Percentiles rank a stretch among this genome's conserved stretches.
Conservation (phyloP, 2,888 invertebrate genomes). For the Synergus japonicus region DNA sequence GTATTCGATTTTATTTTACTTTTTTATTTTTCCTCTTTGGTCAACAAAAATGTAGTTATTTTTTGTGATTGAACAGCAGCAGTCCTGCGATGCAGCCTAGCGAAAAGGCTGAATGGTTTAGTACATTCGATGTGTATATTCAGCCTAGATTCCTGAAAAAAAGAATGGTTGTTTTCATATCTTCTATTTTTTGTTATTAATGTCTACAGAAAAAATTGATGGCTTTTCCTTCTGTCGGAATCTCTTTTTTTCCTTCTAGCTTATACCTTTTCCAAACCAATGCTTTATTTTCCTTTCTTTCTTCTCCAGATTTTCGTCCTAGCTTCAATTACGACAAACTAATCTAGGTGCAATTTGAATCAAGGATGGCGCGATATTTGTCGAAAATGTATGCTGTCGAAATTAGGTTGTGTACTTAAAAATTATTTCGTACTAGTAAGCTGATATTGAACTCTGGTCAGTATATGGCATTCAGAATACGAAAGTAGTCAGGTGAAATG, state of each 20-base stretch:
- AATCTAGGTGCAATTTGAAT: too few species aligned
- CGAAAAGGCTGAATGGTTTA: constrained; percentile 21
- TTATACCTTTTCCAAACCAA: neutral
- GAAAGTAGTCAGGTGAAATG: constrained; percentile 54
- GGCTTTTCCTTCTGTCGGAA: neutral
- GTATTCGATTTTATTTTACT: neutral
- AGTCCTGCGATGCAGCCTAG: constrained; percentile 11
- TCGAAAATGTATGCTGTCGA: neutral
- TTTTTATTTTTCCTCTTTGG: neutral
- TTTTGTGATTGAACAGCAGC: constrained; percentile 28
- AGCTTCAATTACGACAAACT: neutral
- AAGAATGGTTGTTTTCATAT: neutral
- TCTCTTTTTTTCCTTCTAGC: neutral
- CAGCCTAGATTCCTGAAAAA: neutral
- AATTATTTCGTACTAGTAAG: neutral
- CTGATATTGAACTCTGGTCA: constrained; percentile 43
- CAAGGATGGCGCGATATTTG: neutral
- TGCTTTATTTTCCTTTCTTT: neutral
- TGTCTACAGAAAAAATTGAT: neutral
- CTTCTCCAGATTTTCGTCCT: neutral
- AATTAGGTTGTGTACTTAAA: constrained; percentile 10
- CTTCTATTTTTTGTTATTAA: neutral
- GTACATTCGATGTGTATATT: neutral
- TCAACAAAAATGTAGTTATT: constrained; percentile 11
- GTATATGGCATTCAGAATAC: constrained; percentile 48